Percentiles rank a stretch among this genome's conserved stretches.
These are phyloP conservation scores for Labeo catla DNA, from an alignment of 2,113 vertebrate genomes.

Conservation along the genomic window DNA sequence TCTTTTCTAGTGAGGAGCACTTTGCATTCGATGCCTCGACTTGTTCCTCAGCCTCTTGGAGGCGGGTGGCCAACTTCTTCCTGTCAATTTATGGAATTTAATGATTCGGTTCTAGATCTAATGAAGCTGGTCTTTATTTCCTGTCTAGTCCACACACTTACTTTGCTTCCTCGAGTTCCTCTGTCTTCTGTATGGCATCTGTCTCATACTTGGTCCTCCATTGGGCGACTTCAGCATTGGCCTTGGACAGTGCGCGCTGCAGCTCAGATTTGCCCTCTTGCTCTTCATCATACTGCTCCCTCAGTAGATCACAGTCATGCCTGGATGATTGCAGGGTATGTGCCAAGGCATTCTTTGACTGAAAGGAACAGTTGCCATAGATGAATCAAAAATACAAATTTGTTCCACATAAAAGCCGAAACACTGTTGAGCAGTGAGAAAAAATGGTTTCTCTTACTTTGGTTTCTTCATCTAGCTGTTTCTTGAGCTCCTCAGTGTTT, in stretches of 20 bases:
- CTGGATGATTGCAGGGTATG: conserved; percentile 87
- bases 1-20: conserved; percentile 91
- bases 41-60: conserved; percentile 90
- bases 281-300: conserved; percentile 94
- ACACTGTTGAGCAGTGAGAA: neutral
- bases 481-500: conserved; percentile 87
- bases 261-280: conserved; percentile 87
- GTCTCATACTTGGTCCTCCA: conserved; percentile 96
- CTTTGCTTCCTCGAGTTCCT: conserved; percentile 96
- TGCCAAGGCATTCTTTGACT: conserved; percentile 88
- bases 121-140: neutral
- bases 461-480: conserved; percentile 92
- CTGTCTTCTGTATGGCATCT: conserved; percentile 91
- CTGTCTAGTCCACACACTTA: conserved; percentile 66
- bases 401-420: conserved; percentile 14
- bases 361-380: conserved; percentile 27
- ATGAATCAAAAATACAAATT: neutral
- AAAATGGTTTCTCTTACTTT: conserved; percentile 76
- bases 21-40: conserved; percentile 87
- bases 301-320: conserved; percentile 89
- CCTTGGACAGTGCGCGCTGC: conserved; percentile 89
- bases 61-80: conserved; percentile 87
- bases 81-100: conserved; percentile 63
- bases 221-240: conserved; percentile 89
- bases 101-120: neutral